Conservation (phyloP, 2,797 vertebrate genomes). For the Megalops cyprinoides region DNA sequence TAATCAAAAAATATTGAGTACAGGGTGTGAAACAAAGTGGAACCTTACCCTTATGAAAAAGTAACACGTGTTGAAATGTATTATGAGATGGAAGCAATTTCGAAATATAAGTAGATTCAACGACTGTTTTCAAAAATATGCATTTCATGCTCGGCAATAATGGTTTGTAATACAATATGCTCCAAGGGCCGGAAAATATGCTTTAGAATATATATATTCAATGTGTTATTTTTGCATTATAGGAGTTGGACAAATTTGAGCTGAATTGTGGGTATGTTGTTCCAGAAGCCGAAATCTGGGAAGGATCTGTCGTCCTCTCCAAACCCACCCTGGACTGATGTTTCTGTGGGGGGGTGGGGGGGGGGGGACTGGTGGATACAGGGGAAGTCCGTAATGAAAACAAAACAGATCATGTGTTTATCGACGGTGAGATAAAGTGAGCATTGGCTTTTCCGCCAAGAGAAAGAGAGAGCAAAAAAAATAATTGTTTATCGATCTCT, state of each 20-base stretch:
- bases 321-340: background rate
- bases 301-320: too few relatives aligned
- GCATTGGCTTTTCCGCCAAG: slow-evolving; percentile 51
- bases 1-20: slow-evolving; percentile 18
- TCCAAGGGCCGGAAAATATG: too few relatives aligned
- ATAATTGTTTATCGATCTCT: slow-evolving; percentile 60
- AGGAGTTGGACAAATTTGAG: too few relatives aligned
- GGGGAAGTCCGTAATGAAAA: slow-evolving; percentile 41
- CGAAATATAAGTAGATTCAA: background rate
- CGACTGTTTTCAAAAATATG: background rate
- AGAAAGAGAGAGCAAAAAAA: slow-evolving; percentile 32
- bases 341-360: background rate
- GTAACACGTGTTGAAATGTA: slow-evolving; percentile 1
- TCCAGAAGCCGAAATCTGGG: too few relatives aligned
- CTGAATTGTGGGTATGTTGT: too few relatives aligned
- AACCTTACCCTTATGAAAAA: slow-evolving; percentile 21
- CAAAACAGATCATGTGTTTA: slow-evolving; percentile 57
- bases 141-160: too few relatives aligned
- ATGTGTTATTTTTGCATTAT: too few relatives aligned
- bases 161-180: too few relatives aligned
- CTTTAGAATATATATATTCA: too few relatives aligned
- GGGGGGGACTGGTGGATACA: background rate
- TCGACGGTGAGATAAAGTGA: slow-evolving; percentile 49
- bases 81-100: background rate
- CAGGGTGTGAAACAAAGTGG: slow-evolving; percentile 11